Conservation (phyloP, 2,888 invertebrate genomes). For the Bedellia somnulentella region DNA sequence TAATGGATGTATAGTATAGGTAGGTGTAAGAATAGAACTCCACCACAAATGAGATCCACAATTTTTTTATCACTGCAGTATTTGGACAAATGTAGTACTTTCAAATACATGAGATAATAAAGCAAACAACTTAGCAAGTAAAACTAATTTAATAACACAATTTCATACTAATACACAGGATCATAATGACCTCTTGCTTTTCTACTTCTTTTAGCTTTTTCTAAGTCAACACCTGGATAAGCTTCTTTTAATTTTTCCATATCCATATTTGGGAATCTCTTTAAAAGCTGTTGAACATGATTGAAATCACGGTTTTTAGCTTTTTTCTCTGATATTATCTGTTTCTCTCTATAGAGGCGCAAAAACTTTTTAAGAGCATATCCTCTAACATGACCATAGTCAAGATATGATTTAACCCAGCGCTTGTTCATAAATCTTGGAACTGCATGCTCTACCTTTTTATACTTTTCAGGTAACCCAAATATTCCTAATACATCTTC, state of each 20-base stretch:
- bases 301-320: conserved; percentile 65
- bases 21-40: too few species aligned
- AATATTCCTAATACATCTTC: conserved; percentile 59
- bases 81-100: too few species aligned
- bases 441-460: conserved; percentile 63
- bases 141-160: too few species aligned
- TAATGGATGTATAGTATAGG: too few species aligned
- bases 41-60: too few species aligned
- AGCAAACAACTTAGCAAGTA: too few species aligned
- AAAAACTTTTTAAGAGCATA: conserved; percentile 61
- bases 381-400: conserved; percentile 53
- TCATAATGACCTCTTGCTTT: conserved; percentile 66
- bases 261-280: conserved; percentile 77
- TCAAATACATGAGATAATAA: too few species aligned
- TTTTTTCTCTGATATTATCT: conserved; percentile 57
- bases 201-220: conserved; percentile 60
- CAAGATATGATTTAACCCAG: conserved; percentile 63
- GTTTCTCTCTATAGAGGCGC: conserved; percentile 66
- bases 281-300: conserved; percentile 70
- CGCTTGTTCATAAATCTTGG: conserved; percentile 68
- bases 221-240: conserved; percentile 77
- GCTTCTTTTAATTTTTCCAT: conserved; percentile 67
- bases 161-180: conserved; percentile 32
- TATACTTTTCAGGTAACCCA: conserved; percentile 62
- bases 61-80: too few species aligned